Evolutionary conservation across 2,888 invertebrate species (phyloP).

Genomic region (Epinotia ramella): DNA sequence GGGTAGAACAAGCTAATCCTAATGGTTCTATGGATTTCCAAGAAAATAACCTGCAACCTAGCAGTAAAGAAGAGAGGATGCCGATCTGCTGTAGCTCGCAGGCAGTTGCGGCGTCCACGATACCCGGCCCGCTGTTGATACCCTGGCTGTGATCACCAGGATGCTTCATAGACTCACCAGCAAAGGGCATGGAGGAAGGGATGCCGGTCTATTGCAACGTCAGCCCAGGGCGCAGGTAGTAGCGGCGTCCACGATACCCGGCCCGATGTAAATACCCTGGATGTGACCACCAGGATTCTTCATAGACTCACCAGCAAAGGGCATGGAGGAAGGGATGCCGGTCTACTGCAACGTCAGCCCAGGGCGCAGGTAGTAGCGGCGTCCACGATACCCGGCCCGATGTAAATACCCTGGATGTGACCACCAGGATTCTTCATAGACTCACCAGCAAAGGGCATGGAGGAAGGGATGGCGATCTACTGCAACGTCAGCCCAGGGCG

Average conservation of each 20-base stretch:
- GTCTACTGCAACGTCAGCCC: conserved; percentile 76
- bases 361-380: conserved; percentile 85
- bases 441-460: conserved; percentile 84
- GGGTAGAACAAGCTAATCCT: not conserved
- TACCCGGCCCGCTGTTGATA: conserved; percentile 58
- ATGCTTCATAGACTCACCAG: conserved; percentile 63
- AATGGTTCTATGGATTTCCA: not conserved
- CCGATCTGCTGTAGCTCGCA: conserved; percentile 84
- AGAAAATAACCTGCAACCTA: conserved; percentile 48
- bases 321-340: conserved; percentile 82
- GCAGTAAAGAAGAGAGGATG: conserved; percentile 82
- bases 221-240: conserved; percentile 82
- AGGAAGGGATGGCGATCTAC: conserved; percentile 81
- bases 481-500: conserved; percentile 78
- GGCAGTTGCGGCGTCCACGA: conserved; percentile 82
- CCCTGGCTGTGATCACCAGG: too few relatives aligned
- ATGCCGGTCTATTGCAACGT: conserved; percentile 78
- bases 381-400: conserved; percentile 74
- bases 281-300: too few relatives aligned
- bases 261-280: too few relatives aligned
- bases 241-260: conserved; percentile 82
- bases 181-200: conserved; percentile 83
- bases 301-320: conserved; percentile 76
- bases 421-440: not conserved
- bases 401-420: too few relatives aligned